These are phyloP conservation scores for Neosalanx taihuensis DNA, from an alignment of 2,797 vertebrate genomes.

Conservation along the genomic window DNA sequence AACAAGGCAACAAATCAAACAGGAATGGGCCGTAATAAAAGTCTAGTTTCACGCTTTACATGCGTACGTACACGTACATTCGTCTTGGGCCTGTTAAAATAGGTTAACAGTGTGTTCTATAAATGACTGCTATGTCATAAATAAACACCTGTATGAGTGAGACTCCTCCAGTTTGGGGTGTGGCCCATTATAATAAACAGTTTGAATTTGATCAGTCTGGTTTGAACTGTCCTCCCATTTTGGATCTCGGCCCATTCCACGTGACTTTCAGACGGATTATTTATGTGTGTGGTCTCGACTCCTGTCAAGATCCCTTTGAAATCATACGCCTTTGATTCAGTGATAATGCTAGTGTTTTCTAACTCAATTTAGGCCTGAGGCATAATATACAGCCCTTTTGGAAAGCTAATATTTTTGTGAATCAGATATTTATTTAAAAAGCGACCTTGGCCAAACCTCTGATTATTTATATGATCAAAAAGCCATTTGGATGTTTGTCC, in stretches of 20 bases:
- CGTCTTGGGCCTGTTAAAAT: slow-evolving; percentile 48
- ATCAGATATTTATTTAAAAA: slow-evolving; percentile 72
- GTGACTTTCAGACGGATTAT: slow-evolving; percentile 43
- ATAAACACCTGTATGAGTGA: not conserved
- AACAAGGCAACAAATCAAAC: slow-evolving; percentile 51
- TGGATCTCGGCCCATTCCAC: slow-evolving; percentile 25
- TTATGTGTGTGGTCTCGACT: slow-evolving; percentile 66
- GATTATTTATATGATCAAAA: slow-evolving; percentile 90
- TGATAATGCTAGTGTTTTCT: slow-evolving; percentile 60
- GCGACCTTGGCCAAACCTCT: slow-evolving; percentile 68
- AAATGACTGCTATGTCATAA: slow-evolving; percentile 49
- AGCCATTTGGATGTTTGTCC: slow-evolving; percentile 71
- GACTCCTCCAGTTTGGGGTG: not conserved
- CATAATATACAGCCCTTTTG: slow-evolving; percentile 64
- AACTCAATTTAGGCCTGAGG: slow-evolving; percentile 50
- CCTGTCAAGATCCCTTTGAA: slow-evolving; percentile 62
- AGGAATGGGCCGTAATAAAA: slow-evolving; percentile 57
- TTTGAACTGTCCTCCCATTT: slow-evolving; percentile 33
- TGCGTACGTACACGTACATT: slow-evolving; percentile 35
- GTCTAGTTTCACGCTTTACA: slow-evolving; percentile 53
- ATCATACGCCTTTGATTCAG: slow-evolving; percentile 52
- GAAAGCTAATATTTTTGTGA: slow-evolving; percentile 74
- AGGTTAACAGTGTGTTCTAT: slow-evolving; percentile 49
- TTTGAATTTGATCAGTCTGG: slow-evolving; percentile 42
- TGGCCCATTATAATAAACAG: not conserved